Conservation (phyloP, 2,888 invertebrate species). For the Drymonia ruficornis region DNA sequence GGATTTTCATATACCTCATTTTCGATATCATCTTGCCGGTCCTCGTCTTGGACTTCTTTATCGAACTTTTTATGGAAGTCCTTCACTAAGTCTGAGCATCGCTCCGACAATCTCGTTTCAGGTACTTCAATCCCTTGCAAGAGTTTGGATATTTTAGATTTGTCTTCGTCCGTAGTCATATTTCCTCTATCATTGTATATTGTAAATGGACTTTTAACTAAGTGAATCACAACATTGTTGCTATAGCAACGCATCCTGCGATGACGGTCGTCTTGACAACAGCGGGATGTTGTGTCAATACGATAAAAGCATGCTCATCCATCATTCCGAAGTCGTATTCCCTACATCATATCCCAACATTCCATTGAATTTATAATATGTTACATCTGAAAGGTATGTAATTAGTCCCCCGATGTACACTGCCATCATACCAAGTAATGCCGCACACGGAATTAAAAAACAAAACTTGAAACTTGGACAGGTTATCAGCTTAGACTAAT, state of each 20-base stretch:
- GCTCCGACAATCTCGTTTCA: slow-evolving; percentile 65
- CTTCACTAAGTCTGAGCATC: slow-evolving; percentile 61
- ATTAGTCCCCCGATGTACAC: slow-evolving; percentile 50
- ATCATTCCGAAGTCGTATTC: not conserved
- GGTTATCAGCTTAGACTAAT: too few species aligned
- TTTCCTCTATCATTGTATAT: slow-evolving; percentile 5
- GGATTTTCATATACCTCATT: slow-evolving; percentile 59
- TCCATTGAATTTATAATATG: slow-evolving; percentile 44
- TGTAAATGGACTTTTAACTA: not conserved
- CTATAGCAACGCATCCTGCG: slow-evolving; percentile 19
- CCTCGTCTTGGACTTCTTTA: slow-evolving; percentile 53
- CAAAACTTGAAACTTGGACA: slow-evolving; percentile 61
- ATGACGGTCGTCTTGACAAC: slow-evolving; percentile 23
- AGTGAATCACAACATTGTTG: slow-evolving; percentile 13
- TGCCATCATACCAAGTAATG: slow-evolving; percentile 49
- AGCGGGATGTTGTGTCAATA: not conserved
- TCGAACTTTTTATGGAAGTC: slow-evolving; percentile 61
- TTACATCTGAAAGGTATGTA: slow-evolving; percentile 40
- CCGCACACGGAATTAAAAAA: slow-evolving; percentile 54
- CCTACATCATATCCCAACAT: slow-evolving; percentile 14
- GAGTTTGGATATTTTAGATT: slow-evolving; percentile 65
- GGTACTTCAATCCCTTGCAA: slow-evolving; percentile 67
- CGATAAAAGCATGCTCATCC: not conserved
- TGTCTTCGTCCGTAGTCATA: slow-evolving; percentile 77
- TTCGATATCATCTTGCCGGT: slow-evolving; percentile 25